Conservation (phyloP, 2,888 invertebrate species). For the Therioaphis trifolii region DNA sequence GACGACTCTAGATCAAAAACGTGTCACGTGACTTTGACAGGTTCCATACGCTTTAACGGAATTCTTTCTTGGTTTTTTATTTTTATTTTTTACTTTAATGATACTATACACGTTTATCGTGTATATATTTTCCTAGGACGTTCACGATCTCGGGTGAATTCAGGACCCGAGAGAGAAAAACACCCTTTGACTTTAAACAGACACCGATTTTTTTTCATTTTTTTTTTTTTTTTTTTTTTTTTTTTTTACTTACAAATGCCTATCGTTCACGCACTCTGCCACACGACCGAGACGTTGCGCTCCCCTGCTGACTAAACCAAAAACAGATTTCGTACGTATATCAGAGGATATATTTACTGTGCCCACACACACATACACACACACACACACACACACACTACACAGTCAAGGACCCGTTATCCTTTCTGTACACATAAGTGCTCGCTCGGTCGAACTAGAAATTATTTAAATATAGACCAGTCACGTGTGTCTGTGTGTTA, state of each 20-base stretch:
- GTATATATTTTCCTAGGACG: no score
- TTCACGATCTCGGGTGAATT: no score
- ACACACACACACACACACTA: background rate
- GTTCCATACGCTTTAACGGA: no score
- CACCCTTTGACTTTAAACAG: slow-evolving; percentile 19
- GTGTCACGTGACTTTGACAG: no score
- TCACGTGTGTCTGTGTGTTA: background rate
- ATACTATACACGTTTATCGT: no score
- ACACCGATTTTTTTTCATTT: background rate
- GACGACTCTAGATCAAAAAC: no score
- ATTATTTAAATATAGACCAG: slow-evolving; percentile 42
- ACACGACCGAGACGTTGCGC: background rate
- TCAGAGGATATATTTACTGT: slow-evolving; percentile 7
- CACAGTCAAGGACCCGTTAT: background rate
- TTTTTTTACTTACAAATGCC: background rate
- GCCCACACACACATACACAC: background rate
- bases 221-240: background rate
- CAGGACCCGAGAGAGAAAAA: background rate
- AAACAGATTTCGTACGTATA: slow-evolving; percentile 23
- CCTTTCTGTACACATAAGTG: background rate
- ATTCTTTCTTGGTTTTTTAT: no score
- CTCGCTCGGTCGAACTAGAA: background rate
- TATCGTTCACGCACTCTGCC: background rate
- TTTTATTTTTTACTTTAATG: no score
- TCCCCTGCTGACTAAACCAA: slow-evolving; percentile 38